Evolutionary conservation across 1,140 invertebrate species (phyloP).

Genomic region (Ceratoteleas bidentatus): DNA sequence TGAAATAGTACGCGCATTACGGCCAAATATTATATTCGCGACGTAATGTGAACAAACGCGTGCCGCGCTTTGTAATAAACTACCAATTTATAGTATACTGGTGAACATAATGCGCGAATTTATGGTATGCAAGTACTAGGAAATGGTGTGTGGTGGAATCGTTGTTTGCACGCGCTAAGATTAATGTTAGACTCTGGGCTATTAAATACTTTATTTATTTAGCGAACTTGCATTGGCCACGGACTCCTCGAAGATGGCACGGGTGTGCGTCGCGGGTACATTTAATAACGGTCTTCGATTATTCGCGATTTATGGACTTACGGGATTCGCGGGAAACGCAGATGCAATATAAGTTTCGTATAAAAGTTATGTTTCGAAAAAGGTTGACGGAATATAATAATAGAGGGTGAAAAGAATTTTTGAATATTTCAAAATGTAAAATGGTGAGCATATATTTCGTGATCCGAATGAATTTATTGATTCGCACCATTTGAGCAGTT

Average conservation of each 20-base stretch:
- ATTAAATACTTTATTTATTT: constrained; percentile 57
- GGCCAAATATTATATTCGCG: constrained; percentile 56
- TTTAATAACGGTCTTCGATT: too few species aligned
- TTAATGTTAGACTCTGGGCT: constrained; percentile 33
- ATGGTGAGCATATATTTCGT: too few species aligned
- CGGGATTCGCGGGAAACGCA: too few species aligned
- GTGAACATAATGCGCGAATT: constrained; percentile 48
- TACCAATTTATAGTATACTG: constrained; percentile 60
- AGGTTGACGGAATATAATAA: too few species aligned
- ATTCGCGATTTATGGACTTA: too few species aligned
- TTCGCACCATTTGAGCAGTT: too few species aligned
- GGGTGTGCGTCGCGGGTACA: too few species aligned
- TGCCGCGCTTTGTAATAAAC: constrained; percentile 47
- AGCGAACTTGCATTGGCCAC: constrained; percentile 5
- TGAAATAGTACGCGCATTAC: constrained; percentile 50
- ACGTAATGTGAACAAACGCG: constrained; percentile 53
- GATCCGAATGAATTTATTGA: too few species aligned
- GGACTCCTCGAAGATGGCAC: background rate
- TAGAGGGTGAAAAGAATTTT: too few species aligned
- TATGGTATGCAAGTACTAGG: constrained; percentile 32
- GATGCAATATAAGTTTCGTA: too few species aligned
- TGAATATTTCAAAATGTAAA: too few species aligned
- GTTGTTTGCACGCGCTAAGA: constrained; percentile 33
- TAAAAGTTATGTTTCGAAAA: too few species aligned
- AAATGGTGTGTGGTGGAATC: constrained; percentile 32